Base-by-base conservation (phyloP, 2,113 vertebrate genomes). In the Coptodon bakossiorum region DNA sequence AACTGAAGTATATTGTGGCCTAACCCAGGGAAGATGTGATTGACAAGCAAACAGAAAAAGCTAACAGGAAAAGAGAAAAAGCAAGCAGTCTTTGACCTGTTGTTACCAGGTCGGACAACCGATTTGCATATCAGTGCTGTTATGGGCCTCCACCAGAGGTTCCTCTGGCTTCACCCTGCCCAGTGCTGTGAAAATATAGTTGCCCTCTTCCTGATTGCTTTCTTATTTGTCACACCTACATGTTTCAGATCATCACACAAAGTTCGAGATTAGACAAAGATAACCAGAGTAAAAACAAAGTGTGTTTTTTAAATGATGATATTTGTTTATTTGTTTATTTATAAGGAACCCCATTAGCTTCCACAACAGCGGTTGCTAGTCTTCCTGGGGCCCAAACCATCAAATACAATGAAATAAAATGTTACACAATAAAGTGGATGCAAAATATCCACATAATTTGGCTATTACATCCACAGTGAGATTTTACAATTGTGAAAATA, bases 131-230 rank as follows among this genome's bases (percentile, higher is more conserved):
- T 59, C 14, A 59, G 27, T 0, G 8, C 57, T 59, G 5, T 59
- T 59, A 59, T 31, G 57, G 57, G 27, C 27, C 57, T 59, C 14
- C 27, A 31, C 57, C 57, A 59, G 14, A 59, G 57, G 14, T 31
- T 31, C 14, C 1, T 36, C 59, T 36, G 59, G 59, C 17, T n/a
- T 63, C 59, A 36, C 59, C 31, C 59, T 63, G 31, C 59, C 17
- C 59, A 63, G 59, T n/a, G 17, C 31, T 63, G 59, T n/a, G 17
- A 36, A 61, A 63, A 63, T 66, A 66, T 66, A 66, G 36, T 66
- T 66, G 61, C 31, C 10, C 61, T 12, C 4, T 66, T 66, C 17
- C 61, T 71, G 63, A 71, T 40, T 43, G 63, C 63, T 24, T 71
- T 71, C n/a, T 68, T 3, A 68, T 40, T 22, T 3, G 7, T 68